Percentiles rank a stretch among this genome's conserved stretches.
Conservation (phyloP, 23 tunicate genomes). For the Oikopleura albicans region DNA sequence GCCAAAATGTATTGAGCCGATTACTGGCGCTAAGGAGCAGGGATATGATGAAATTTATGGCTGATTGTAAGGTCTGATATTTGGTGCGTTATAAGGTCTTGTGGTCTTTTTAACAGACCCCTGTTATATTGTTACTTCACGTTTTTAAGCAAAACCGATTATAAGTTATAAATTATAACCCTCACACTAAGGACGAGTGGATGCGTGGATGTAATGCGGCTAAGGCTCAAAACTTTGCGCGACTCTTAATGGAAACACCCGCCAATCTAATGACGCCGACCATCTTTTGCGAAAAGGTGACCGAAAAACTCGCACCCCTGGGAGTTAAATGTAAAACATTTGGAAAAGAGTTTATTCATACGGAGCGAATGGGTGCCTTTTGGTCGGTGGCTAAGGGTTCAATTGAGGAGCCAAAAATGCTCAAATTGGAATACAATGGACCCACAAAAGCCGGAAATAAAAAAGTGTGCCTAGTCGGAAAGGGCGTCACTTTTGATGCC, state of each 20-base stretch:
- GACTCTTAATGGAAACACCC: slow-evolving; percentile 66
- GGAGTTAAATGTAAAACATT: slow-evolving; percentile 24
- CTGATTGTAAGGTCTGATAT: too few species aligned
- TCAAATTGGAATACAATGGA: slow-evolving; percentile 57
- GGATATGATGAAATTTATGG: background rate
- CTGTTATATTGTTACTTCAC: background rate
- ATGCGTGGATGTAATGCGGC: slow-evolving; percentile 34
- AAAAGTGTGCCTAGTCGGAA: slow-evolving; percentile 56
- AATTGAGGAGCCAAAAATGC: slow-evolving; percentile 42
- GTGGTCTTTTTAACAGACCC: background rate
- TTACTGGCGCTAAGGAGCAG: background rate
- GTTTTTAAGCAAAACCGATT: background rate
- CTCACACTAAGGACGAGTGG: slow-evolving; percentile 22
- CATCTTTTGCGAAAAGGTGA: slow-evolving; percentile 29
- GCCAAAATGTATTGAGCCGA: slow-evolving; percentile 25
- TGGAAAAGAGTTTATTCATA: slow-evolving; percentile 35
- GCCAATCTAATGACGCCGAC: slow-evolving; percentile 72
- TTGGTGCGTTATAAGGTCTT: too few species aligned
- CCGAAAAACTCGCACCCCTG: slow-evolving; percentile 19
- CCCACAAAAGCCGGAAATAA: background rate
- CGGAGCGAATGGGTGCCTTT: slow-evolving; percentile 70
- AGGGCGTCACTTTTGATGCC: slow-evolving; percentile 75
- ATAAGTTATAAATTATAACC: too few species aligned
- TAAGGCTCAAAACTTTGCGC: slow-evolving; percentile 55
- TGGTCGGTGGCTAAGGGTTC: slow-evolving; percentile 70